Evolutionary conservation across 2,888 invertebrate genomes (phyloP).

Genomic region (Folsomia manolachei): DNA sequence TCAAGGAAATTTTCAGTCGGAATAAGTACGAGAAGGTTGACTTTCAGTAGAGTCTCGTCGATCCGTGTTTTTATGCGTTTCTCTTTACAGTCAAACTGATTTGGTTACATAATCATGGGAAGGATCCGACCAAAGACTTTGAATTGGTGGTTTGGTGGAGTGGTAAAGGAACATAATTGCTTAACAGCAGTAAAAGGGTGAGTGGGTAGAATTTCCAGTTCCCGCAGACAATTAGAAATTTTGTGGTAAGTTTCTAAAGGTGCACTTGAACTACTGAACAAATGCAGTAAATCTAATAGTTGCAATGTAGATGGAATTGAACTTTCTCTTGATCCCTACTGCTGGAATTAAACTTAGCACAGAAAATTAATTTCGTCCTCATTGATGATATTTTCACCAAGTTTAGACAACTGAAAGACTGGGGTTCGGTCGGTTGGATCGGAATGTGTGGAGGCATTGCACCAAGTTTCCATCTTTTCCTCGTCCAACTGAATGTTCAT

Average conservation of each 20-base stretch:
- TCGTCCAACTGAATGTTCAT: no score
- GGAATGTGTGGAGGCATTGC: background rate
- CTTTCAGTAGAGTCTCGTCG: no score
- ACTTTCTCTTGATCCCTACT: background rate
- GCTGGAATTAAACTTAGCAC: conserved; percentile 32
- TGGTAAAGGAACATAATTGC: background rate
- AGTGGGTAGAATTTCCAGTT: background rate
- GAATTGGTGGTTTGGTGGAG: no score
- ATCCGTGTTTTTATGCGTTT: no score
- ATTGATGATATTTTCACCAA: conserved; percentile 41
- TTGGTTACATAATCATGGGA: background rate
- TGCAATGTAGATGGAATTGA: background rate
- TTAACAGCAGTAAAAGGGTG: background rate
- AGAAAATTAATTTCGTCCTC: conserved; percentile 43
- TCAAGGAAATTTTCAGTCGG: no score
- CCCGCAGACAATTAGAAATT: background rate
- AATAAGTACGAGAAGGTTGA: background rate
- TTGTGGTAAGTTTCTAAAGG: background rate
- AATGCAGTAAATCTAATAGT: background rate
- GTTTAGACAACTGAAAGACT: conserved; percentile 33
- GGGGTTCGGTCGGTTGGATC: background rate
- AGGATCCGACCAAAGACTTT: background rate
- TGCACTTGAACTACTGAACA: background rate
- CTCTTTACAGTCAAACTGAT: no score
- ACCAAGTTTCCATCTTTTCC: background rate